Conservation (phyloP, 2,113 vertebrate species). For the Mustela lutreola region DNA sequence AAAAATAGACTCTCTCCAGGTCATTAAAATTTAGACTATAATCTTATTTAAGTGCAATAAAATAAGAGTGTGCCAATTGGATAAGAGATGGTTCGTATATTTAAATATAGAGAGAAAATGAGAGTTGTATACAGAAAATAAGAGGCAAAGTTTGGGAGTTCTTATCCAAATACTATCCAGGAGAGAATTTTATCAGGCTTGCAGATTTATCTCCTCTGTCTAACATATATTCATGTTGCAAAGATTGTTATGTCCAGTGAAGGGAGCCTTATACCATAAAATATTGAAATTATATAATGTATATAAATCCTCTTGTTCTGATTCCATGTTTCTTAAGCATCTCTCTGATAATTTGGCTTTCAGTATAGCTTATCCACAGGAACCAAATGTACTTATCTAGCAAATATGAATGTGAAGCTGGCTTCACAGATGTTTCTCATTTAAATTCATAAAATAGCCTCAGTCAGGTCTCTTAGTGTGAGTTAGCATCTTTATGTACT, state of each 20-base stretch:
- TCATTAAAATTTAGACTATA: neutral
- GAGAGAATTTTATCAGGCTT: neutral
- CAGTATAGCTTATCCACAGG: neutral
- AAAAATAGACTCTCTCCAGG: neutral
- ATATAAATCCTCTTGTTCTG: neutral
- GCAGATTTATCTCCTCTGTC: neutral
- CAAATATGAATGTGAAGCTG: neutral
- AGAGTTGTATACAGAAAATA: neutral
- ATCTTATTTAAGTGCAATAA: neutral
- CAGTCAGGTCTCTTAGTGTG: neutral
- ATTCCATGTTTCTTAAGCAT: neutral
- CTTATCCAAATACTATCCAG: neutral
- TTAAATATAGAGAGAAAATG: constrained; percentile 4
- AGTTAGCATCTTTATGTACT: neutral
- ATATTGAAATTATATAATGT: neutral
- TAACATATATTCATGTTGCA: neutral
- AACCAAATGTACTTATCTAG: constrained; percentile 10
- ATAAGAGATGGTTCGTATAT: neutral
- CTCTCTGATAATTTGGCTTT: neutral
- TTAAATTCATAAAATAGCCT: constrained; percentile 2
- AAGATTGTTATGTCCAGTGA: neutral
- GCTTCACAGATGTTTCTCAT: neutral
- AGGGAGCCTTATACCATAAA: neutral
- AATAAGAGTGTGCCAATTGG: neutral
- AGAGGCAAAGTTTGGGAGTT: neutral